Evolutionary conservation across 2,888 invertebrate species (phyloP), one percentile per base, ranked within the genome.

Genomic region (Catocala sponsa): DNA sequence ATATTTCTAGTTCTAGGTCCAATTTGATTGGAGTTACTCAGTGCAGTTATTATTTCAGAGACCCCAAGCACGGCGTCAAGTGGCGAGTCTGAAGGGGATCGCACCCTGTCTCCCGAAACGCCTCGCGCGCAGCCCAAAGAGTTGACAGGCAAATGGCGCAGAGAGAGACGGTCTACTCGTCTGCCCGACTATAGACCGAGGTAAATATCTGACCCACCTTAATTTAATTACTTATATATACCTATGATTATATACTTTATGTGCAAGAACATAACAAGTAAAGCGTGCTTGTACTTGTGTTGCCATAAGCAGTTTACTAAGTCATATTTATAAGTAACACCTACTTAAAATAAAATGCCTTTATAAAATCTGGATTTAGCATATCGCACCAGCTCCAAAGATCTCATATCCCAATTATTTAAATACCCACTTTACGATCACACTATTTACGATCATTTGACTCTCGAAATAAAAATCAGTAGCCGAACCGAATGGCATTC

Each of bases 131-230:
- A 85, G 58, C 80, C 89, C 58, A 97, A 96, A 86, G 96, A 96
- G 78, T 88, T 96, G 69, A 96, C 96, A 6, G 95, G 96, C 57
- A 96, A 97, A 90, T 97, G 97, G 97, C 95, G 97, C 66, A 95
- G 97, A 55, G 97, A 97, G 71, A 95, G 97, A 44, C 95, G 97
- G 32, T 92, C 95, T 1, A 90, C 94, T 5, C 84, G 95, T 10
- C 71, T 93, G 51, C 95, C 95, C 9, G 95, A 95, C 49, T 95
- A 94, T 57, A 90, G 92, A 68, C 92, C 94, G 13, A 93, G 90
- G 95, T 95, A 76, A 78, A 63, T n/a, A 47, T 50, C 43, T 12
- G 9, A 50, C 46, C 7, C 48, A 41, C 41, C 43, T 11, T 48
- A 35, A 33, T 48, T 48, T 32, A 0, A 12, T 44, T 42, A 42